Evolutionary conservation across 2,113 vertebrate genomes (phyloP).

Genomic region (Muscicapa adusta): DNA sequence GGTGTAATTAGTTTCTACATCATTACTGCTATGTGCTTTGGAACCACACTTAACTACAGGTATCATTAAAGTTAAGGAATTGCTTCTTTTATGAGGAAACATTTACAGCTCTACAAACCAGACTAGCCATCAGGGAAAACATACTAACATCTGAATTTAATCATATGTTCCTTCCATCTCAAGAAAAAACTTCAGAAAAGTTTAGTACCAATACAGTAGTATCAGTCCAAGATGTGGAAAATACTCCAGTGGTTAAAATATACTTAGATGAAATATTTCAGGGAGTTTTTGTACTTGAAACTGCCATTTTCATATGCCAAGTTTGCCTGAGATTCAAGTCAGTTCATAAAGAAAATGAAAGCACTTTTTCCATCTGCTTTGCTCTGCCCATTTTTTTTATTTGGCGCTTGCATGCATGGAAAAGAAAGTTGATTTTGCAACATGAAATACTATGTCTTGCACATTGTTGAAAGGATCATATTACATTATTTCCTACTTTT

Average conservation of each 20-base stretch:
- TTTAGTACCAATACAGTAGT: background rate
- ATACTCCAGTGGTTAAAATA: background rate
- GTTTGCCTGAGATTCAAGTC: background rate
- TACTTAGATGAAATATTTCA: background rate
- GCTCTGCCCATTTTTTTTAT: background rate
- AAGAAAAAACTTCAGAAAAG: background rate
- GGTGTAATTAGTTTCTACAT: background rate
- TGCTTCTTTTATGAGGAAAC: slow-evolving; percentile 23
- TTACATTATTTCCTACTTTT: background rate
- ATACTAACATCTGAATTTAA: slow-evolving; percentile 25
- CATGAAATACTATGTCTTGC: background rate
- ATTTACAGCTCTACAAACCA: slow-evolving; percentile 42
- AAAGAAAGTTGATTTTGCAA: background rate
- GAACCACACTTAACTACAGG: slow-evolving; percentile 27
- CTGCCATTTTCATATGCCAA: background rate
- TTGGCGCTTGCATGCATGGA: background rate
- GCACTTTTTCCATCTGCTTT: background rate
- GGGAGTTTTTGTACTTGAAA: background rate
- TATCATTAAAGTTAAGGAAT: slow-evolving; percentile 35
- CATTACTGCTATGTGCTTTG: slow-evolving; percentile 1
- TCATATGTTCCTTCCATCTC: background rate
- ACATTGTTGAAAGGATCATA: background rate
- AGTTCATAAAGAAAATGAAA: background rate
- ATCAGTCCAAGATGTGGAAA: background rate
- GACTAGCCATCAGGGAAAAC: slow-evolving; percentile 19